Evolutionary conservation across 2,797 vertebrate genomes (phyloP), one percentile per base, ranked within the genome.

Genomic region (Pteropus rufus): DNA sequence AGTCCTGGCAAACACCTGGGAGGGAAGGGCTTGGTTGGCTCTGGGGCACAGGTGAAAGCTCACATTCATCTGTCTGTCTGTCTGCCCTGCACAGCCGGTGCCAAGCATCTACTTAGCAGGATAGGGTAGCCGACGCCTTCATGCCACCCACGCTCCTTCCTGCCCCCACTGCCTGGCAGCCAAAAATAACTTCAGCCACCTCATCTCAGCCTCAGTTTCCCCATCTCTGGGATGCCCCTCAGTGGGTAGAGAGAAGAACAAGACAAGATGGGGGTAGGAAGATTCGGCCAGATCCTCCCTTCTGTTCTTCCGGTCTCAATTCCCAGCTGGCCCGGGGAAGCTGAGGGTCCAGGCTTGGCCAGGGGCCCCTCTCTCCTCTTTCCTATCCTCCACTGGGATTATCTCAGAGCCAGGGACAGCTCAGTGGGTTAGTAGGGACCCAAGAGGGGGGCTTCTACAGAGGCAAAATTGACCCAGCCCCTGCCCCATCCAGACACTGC

Each of bases 11-110:
- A 70, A 67, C 23, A 75, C 64, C 69, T 60, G 54, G 54, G 31
- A 56, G 21, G 87, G 91, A 89, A 91, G 79, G 84, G 70, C 58
- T 58, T 39, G 62, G 11, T 31, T 79, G 81, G 54, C 75, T 76
- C 89, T 2, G n/a, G 88, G 90, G 49, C 72, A 88, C 76, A 3
- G 14, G 58, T 41, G 54, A 73, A 88, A 87, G 46, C 62, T 94
- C 10, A 16, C 14, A 72, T 95, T 81, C 26, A 1, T 97, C 81
- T 41, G 80, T 88, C 81, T 41, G 80, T 88, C 86, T 93, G 88
- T 94, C 92, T 10, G 14, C 65, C 70, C 56, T 19, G 44, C 80
- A 90, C 58, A 94, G 77, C 92, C 93, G 90, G 67, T 91, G 79
- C 77, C 88, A 88, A 94, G 89, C 19, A 21, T 86, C 52, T 21